phyloP scores from a whole-genome alignment of 30 jellyfish, hydroid and myxozoan genomes.

The Pelagia noctiluca region DNA sequence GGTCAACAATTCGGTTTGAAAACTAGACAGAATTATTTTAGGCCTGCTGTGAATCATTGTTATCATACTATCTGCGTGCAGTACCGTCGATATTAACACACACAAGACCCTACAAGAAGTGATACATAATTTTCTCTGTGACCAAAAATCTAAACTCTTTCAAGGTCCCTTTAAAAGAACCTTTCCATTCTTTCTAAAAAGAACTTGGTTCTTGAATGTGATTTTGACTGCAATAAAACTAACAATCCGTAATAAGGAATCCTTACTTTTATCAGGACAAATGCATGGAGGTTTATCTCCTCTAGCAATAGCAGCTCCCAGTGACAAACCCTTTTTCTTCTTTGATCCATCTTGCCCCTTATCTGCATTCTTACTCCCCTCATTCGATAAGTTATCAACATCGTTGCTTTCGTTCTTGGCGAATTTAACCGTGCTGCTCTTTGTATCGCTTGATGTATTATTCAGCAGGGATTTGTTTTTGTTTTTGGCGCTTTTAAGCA shows the following conservation, averaged over 20 bases:
- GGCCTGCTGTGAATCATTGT: too few species aligned
- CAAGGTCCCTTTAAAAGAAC: too few species aligned
- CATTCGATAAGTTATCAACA: slow-evolving; percentile 17
- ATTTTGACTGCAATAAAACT: not conserved
- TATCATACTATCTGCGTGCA: too few species aligned
- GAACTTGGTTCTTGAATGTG: too few species aligned
- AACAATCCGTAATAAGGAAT: not conserved
- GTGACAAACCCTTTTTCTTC: slow-evolving; percentile 64
- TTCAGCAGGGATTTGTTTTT: slow-evolving; percentile 18
- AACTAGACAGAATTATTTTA: too few species aligned
- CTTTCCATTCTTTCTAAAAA: too few species aligned
- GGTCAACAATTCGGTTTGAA: too few species aligned
- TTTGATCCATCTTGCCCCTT: slow-evolving; percentile 38
- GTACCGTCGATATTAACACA: too few species aligned
- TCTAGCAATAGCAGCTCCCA: slow-evolving; percentile 85
- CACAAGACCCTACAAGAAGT: too few species aligned
- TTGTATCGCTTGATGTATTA: slow-evolving; percentile 6
- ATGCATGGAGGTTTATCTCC: slow-evolving; percentile 98
- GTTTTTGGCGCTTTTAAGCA: slow-evolving; percentile 39
- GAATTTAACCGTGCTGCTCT: slow-evolving; percentile 8
- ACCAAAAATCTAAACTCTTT: too few species aligned
- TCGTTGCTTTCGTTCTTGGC: slow-evolving; percentile 27
- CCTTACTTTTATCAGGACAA: slow-evolving; percentile 95
- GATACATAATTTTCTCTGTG: too few species aligned
- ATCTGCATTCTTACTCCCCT: not conserved